Evolutionary conservation across 2,113 vertebrate genomes (phyloP).

Genomic region (Megalops atlanticus): DNA sequence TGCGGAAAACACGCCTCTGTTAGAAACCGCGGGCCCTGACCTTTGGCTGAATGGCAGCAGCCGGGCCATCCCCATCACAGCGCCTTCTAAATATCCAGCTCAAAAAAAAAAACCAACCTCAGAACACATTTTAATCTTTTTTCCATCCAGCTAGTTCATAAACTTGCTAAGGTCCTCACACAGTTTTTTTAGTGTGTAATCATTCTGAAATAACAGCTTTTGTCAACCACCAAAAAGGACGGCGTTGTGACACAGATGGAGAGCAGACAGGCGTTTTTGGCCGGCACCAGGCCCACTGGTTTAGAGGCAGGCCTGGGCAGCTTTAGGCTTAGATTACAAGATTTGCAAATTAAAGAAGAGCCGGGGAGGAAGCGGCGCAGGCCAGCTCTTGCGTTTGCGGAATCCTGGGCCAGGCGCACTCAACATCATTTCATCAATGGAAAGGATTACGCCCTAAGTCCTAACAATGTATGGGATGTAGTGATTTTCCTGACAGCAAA

Average conservation of each 20-base stretch:
- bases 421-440: conserved; percentile 71
- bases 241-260: conserved; percentile 93
- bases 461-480: conserved; percentile 68
- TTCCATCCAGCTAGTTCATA: conserved; percentile 72
- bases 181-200: conserved; percentile 75
- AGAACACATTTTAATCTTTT: conserved; percentile 43
- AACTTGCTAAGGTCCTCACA: conserved; percentile 75
- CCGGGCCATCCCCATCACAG: conserved; percentile 51
- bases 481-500: conserved; percentile 66
- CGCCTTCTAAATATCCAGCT: conserved; percentile 70
- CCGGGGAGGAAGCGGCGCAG: conserved; percentile 76
- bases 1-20: conserved; percentile 69
- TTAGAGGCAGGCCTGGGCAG: conserved; percentile 84
- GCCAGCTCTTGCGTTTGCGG: conserved; percentile 70
- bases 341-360: conserved; percentile 97
- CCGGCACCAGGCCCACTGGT: conserved; percentile 75
- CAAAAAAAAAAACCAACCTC: conserved; percentile 50
- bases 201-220: conserved; percentile 90
- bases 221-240: conserved; percentile 85
- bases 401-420: conserved; percentile 66
- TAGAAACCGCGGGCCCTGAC: background rate
- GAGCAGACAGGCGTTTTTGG: conserved; percentile 92
- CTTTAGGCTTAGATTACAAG: conserved; percentile 94
- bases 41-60: background rate
- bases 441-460: conserved; percentile 71